Percentiles rank a stretch among this genome's conserved stretches.
Evolutionary conservation across 2,797 vertebrate species (phyloP).

Genomic region (Streptopelia turtur): DNA sequence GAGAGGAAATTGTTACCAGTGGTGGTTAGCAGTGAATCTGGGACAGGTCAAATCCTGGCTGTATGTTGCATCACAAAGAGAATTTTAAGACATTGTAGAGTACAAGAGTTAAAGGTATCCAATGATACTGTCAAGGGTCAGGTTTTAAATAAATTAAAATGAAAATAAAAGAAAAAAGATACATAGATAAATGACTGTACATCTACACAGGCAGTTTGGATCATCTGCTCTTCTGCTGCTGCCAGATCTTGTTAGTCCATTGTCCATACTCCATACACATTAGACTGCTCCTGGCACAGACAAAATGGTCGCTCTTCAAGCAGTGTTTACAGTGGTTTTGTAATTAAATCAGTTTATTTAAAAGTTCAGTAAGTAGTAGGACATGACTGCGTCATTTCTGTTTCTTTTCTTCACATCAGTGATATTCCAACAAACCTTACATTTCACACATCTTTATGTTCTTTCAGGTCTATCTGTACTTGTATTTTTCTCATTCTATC

Average conservation of each 20-base stretch:
- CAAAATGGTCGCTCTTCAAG: neutral
- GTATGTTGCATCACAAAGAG: neutral
- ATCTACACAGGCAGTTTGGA: neutral
- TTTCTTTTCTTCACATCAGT: neutral
- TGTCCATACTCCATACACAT: neutral
- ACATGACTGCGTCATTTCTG: accelerated
- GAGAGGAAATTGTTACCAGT: neutral
- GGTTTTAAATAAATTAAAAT: neutral
- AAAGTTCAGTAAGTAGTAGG: neutral
- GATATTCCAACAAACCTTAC: neutral
- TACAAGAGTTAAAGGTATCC: neutral
- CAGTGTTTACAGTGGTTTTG: neutral
- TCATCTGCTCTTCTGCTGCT: neutral
- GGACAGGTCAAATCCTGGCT: neutral
- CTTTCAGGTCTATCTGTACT: neutral
- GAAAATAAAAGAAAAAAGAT: accelerated
- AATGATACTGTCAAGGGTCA: neutral
- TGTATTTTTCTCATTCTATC: neutral
- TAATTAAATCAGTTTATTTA: neutral
- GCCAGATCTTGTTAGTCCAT: neutral
- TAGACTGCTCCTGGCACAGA: neutral
- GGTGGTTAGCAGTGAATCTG: neutral
- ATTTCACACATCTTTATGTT: neutral
- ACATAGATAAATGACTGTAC: neutral
- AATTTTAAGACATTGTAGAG: neutral